Percentiles rank a stretch among this genome's conserved stretches.
These are phyloP conservation scores for Ceuthmochares aereus DNA, from an alignment of 2,113 vertebrate species.

Conservation along the genomic window DNA sequence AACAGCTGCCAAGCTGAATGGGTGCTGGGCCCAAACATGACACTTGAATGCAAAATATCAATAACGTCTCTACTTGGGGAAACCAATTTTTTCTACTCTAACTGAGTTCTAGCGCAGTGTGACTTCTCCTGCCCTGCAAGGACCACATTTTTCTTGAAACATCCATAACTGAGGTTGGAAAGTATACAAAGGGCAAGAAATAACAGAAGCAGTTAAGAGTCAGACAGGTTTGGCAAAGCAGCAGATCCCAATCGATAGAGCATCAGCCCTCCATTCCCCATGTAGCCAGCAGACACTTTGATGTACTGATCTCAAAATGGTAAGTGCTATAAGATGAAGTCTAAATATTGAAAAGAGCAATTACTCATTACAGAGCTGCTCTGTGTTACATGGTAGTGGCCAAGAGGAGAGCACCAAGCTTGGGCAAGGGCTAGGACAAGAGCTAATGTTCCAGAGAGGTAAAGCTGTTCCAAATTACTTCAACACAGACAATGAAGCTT, in stretches of 20 bases:
- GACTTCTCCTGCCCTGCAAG: neutral
- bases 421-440: neutral
- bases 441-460: neutral
- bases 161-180: neutral
- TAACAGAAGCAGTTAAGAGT: fast-evolving
- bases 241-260: neutral
- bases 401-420: neutral
- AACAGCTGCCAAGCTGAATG: neutral
- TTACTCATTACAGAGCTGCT: neutral
- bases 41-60: neutral
- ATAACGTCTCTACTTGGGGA: neutral
- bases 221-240: neutral
- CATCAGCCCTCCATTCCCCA: neutral
- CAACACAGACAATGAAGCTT: neutral
- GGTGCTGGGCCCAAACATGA: neutral
- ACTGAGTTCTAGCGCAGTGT: neutral
- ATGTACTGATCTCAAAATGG: neutral
- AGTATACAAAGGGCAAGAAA: neutral
- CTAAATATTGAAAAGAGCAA: fast-evolving
- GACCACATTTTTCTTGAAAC: neutral
- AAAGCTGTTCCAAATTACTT: neutral
- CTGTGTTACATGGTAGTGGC: fast-evolving
- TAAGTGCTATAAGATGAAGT: neutral
- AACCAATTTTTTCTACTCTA: fast-evolving
- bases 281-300: neutral